Percentiles rank a stretch among this genome's conserved stretches.
These are phyloP conservation scores for Pampus argenteus DNA, from an alignment of 2,797 vertebrate genomes.

Conservation along the genomic window DNA sequence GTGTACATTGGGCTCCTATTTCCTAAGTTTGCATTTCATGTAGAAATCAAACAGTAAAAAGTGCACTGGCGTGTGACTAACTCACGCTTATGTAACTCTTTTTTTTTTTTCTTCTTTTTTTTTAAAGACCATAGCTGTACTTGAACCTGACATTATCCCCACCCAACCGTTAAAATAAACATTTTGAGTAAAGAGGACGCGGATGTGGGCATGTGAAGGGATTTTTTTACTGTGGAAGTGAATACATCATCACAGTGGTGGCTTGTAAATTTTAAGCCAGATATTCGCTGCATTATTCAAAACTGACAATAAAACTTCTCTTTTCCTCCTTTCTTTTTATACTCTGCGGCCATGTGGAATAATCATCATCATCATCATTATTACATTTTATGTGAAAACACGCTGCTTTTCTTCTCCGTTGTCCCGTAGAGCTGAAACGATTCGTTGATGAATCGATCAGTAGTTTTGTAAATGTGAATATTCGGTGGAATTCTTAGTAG, in stretches of 20 bases:
- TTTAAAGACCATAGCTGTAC: conserved; percentile 3
- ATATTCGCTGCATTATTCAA: background rate
- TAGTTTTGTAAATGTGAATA: no score
- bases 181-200: conserved; percentile 31
- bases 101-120: background rate
- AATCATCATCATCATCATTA: background rate
- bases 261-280: conserved; percentile 24
- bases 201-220: conserved; percentile 35
- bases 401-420: background rate
- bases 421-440: background rate
- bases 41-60: conserved; percentile 32
- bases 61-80: background rate
- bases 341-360: background rate
- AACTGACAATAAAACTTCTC: background rate
- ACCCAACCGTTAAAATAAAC: conserved; percentile 51
- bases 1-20: background rate
- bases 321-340: background rate
- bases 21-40: conserved; percentile 11
- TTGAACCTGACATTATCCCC: conserved; percentile 48
- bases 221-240: conserved; percentile 34
- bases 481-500: no score
- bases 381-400: background rate
- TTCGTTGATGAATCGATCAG: background rate
- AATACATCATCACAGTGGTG: conserved; percentile 52
- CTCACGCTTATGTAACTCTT: conserved; percentile 24